These are phyloP conservation scores for Molorchus minor DNA, from an alignment of 2,888 invertebrate genomes.

Conservation along the genomic window DNA sequence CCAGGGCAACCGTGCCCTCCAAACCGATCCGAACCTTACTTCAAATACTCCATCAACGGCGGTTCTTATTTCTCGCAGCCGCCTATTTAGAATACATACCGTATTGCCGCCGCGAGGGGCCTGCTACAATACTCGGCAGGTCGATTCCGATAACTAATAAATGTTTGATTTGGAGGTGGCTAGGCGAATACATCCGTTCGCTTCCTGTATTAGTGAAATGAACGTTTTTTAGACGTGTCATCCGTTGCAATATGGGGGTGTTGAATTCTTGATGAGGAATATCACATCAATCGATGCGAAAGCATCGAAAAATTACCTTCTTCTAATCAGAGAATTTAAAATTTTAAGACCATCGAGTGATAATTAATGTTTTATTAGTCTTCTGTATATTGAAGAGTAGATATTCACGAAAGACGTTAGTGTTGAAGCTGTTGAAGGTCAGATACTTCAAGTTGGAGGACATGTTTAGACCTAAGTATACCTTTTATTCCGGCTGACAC, in stretches of 20 bases:
- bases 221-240: background rate
- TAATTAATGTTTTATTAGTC: background rate
- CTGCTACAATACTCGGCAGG: background rate
- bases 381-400: background rate
- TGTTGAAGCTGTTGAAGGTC: no score
- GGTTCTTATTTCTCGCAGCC: slow-evolving; percentile 13
- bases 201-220: background rate
- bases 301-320: no score
- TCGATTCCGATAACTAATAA: slow-evolving; percentile 1
- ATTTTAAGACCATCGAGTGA: no score
- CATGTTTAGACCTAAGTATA: no score
- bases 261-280: no score
- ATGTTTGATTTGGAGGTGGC: background rate
- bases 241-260: background rate
- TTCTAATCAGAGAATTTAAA: no score
- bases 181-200: background rate
- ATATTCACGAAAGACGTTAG: background rate
- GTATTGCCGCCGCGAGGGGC: slow-evolving; percentile 12
- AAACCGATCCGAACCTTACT: slow-evolving; percentile 44
- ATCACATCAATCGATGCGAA: no score
- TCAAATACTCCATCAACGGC: slow-evolving; percentile 40
- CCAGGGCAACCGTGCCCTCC: slow-evolving; percentile 54
- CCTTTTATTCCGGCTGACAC: no score
- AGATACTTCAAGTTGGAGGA: no score
- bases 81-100: slow-evolving; percentile 24